Conservation (phyloP, 1,140 invertebrate genomes). For the Achatina immaculata region DNA sequence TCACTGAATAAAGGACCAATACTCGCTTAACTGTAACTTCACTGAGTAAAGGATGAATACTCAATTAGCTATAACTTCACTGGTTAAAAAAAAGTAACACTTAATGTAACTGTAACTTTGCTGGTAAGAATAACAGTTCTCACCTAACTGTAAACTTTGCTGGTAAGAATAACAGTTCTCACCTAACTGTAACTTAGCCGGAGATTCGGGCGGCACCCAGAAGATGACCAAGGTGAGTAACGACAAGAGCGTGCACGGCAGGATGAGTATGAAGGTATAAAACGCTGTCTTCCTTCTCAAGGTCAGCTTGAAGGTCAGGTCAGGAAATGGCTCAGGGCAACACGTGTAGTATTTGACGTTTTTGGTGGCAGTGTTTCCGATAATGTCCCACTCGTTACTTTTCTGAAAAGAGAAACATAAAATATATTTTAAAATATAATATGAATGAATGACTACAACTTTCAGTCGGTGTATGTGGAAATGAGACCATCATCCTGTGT, state of each 20-base stretch:
- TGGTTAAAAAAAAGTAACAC: no score
- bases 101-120: no score
- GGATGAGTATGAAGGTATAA: constrained; percentile 69
- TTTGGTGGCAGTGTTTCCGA: constrained; percentile 51
- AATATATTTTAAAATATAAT: no score
- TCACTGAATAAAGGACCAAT: no score
- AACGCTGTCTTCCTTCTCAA: constrained; percentile 65
- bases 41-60: no score
- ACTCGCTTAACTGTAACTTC: no score
- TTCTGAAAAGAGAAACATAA: not conserved
- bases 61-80: no score
- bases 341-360: constrained; percentile 64
- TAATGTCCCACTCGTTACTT: constrained; percentile 69
- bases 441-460: no score
- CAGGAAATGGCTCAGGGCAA: constrained; percentile 65
- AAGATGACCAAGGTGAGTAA: constrained; percentile 68
- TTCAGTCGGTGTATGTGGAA: no score
- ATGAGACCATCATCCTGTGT: no score
- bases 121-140: constrained; percentile 21
- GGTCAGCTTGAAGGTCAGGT: constrained; percentile 64
- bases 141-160: constrained; percentile 70
- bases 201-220: constrained; percentile 71
- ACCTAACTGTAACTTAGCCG: constrained; percentile 70
- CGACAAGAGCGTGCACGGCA: constrained; percentile 67
- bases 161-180: constrained; percentile 32